Base-by-base conservation (phyloP, 2,888 invertebrate genomes). In the Calliopum simillimum region DNA sequence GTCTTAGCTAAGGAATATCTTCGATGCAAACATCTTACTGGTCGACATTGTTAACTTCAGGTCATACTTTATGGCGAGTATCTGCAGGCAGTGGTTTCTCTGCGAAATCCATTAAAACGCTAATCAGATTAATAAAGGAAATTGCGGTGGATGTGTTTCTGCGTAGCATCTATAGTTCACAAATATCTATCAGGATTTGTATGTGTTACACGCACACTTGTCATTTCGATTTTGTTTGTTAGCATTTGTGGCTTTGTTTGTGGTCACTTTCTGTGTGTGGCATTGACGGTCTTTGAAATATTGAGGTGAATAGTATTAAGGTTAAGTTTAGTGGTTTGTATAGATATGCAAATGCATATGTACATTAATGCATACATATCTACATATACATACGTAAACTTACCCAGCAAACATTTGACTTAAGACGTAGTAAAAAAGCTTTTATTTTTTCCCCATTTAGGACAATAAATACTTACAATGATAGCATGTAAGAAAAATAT, bases 91-190 rank as follows among this genome's bases (percentile, higher is more conserved):
- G 53, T 53, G 53, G 53, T 23, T 53, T 21, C 13, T 12, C 23
- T 23, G 23, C 12, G 53, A 53, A 33, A 23, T 53, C 53, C 21
- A 14, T 53, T 33, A 23, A 53, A 21, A 23, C 23, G 53, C 53
- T 53, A 53, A 53, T 53, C 53, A 53, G 53, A 53, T 53, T 53
- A 53, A 23, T 53, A 23, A 53, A 53, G 53, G 23, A 53, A 23
- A 53, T 53, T 23, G 23, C 23, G 23, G 53, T 53, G 53, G 19
- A 21, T 53, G 33, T 8, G 33, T 33, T n/a, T 5, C 33, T 33
- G 33, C 33, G 33, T 8, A 33, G 8, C 33, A 19, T 53, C 53
- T 23, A 53, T 53, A 53, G 53, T 53, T 53, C 19, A 13, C 53
- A 53, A 23, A 53, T 23, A 12, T 5, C 13, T 12, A 19, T 21